phyloP scores from a whole-genome alignment of 2,888 invertebrate genomes.

The Cistogaster globosa region DNA sequence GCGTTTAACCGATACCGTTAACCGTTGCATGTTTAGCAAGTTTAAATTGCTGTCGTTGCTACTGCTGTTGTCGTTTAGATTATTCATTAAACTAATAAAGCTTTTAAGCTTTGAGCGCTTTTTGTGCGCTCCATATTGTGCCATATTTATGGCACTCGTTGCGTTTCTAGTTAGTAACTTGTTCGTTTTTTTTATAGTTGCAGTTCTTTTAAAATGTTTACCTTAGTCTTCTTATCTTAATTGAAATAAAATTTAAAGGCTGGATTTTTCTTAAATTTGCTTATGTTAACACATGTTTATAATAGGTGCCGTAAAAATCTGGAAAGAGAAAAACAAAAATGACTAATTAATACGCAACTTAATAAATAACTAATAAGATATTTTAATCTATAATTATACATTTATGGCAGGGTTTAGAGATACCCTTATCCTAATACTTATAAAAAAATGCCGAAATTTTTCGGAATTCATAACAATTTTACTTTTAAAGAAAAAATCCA shows the following conservation, averaged over 20 bases:
- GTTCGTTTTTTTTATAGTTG: neutral
- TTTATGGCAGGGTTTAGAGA: too few species aligned
- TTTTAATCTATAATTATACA: neutral
- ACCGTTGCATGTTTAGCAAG: slow-evolving; percentile 37
- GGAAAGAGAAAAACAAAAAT: slow-evolving; percentile 31
- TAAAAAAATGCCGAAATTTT: too few species aligned
- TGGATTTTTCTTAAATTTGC: neutral
- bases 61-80: slow-evolving; percentile 2
- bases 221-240: neutral
- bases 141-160: slow-evolving; percentile 79
- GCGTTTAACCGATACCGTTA: slow-evolving; percentile 51
- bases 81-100: slow-evolving; percentile 10
- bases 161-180: slow-evolving; percentile 28
- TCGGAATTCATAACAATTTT: too few species aligned
- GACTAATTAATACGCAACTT: neutral
- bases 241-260: neutral
- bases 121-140: slow-evolving; percentile 76
- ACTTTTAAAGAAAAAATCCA: too few species aligned
- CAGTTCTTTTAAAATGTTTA: neutral
- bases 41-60: slow-evolving; percentile 37
- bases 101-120: slow-evolving; percentile 71
- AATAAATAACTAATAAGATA: neutral
- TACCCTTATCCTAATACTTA: too few species aligned
- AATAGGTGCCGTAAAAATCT: slow-evolving; percentile 15
- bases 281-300: slow-evolving; percentile 54